Percentiles rank a stretch among this genome's conserved stretches.
These are phyloP conservation scores for Ormyrus labotus DNA, from an alignment of 2,888 invertebrate genomes.

Conservation along the genomic window DNA sequence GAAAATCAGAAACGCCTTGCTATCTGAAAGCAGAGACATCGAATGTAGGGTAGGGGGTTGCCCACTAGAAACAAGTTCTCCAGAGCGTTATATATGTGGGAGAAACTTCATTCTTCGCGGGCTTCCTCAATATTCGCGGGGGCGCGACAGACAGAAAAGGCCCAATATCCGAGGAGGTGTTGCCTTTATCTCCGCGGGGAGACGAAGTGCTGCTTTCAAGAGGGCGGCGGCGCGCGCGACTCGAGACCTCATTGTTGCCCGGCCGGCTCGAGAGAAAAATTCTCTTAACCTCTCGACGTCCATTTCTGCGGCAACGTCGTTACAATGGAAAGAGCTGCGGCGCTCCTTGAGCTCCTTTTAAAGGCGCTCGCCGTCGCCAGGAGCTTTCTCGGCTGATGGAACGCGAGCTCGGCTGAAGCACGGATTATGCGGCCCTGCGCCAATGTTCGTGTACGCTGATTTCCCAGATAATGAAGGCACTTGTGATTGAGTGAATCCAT, in stretches of 20 bases:
- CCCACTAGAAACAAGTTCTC: neutral
- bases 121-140: neutral
- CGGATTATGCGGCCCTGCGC: no score
- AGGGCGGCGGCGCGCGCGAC: neutral
- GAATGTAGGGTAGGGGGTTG: neutral
- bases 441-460: constrained; percentile 2
- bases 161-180: constrained; percentile 25
- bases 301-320: constrained; percentile 49
- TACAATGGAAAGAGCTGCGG: constrained; percentile 20
- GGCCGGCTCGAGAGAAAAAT: constrained; percentile 22
- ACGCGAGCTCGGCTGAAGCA: neutral
- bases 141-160: constrained; percentile 17
- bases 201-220: constrained; percentile 39
- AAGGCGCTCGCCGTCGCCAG: no score
- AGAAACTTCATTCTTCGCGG: constrained; percentile 2
- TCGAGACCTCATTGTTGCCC: constrained; percentile 45
- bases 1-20: no score
- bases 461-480: neutral
- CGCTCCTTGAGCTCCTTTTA: neutral
- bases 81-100: neutral
- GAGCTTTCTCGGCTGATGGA: neutral
- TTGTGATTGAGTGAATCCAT: neutral
- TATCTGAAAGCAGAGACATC: neutral
- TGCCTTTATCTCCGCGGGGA: constrained; percentile 44
- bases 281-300: constrained; percentile 51